phyloP scores from a whole-genome alignment of 2,797 vertebrate genomes.

The Acanthornis magna region DNA sequence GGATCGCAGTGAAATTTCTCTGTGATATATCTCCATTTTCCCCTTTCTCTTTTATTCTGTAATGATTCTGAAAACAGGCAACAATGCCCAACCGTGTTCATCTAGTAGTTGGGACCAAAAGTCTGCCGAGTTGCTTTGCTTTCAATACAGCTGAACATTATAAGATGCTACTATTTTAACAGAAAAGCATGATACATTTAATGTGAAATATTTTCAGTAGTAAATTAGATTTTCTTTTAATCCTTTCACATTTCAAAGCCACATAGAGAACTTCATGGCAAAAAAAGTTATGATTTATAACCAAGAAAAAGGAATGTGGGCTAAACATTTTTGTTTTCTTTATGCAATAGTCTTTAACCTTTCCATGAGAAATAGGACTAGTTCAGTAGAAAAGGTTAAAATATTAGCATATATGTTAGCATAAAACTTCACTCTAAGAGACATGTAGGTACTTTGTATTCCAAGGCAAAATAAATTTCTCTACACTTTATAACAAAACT shows the following conservation, averaged over 20 bases:
- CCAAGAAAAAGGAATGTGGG: background rate
- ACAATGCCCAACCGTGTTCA: background rate
- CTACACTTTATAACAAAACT: background rate
- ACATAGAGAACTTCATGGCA: background rate
- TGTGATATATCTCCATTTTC: background rate
- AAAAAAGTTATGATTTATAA: background rate
- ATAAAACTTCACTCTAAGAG: background rate
- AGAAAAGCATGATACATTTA: background rate
- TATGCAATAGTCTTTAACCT: background rate
- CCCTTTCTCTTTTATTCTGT: background rate
- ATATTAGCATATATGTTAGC: background rate
- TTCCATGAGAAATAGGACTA: background rate
- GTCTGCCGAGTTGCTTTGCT: background rate
- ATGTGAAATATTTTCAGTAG: background rate
- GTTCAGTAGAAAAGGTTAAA: background rate
- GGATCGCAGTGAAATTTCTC: background rate
- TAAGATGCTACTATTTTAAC: background rate
- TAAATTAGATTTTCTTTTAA: background rate
- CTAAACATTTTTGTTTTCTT: background rate
- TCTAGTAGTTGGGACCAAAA: background rate
- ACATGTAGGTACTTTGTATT: background rate
- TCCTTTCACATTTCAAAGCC: background rate
- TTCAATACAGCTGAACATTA: background rate
- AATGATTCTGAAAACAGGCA: background rate
- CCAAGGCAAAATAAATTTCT: background rate